Percentiles rank a stretch among this genome's conserved stretches.
These are phyloP conservation scores for Ceryle rudis DNA, from an alignment of 2,797 vertebrate species.

Conservation along the genomic window DNA sequence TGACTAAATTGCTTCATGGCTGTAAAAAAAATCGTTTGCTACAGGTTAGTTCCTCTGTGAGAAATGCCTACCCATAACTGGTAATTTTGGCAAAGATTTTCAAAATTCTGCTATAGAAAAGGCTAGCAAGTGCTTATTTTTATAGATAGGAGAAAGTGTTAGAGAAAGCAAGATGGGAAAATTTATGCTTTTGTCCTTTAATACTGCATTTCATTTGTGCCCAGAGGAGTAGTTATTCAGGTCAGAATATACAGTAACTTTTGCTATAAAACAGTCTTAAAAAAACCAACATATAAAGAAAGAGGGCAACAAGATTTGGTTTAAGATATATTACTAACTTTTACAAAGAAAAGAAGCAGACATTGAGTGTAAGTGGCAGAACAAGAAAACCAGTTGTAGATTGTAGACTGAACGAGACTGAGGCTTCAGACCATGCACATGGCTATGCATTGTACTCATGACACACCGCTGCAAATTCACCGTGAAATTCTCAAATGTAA, in stretches of 20 bases:
- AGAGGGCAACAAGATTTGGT: background rate
- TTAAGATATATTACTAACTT: background rate
- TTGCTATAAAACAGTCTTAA: background rate
- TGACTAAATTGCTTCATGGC: background rate
- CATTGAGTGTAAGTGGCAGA: background rate
- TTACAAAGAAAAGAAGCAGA: background rate
- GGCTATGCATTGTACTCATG: background rate
- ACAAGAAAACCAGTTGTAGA: background rate
- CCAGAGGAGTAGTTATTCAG: background rate
- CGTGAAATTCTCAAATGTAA: background rate
- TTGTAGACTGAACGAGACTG: background rate
- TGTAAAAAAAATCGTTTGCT: background rate
- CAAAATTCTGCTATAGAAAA: background rate
- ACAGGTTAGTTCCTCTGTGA: background rate
- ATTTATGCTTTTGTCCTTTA: background rate
- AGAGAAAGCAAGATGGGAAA: background rate
- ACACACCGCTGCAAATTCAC: background rate
- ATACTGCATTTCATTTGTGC: background rate
- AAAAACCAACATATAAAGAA: background rate
- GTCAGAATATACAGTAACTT: background rate
- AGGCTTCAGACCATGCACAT: background rate
- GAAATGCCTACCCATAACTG: background rate
- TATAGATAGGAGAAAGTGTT: background rate
- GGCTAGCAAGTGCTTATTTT: background rate
- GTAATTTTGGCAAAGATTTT: background rate